These are phyloP conservation scores for Oreochromis niloticus DNA, from an alignment of 2,113 vertebrate genomes.

Conservation along the genomic window DNA sequence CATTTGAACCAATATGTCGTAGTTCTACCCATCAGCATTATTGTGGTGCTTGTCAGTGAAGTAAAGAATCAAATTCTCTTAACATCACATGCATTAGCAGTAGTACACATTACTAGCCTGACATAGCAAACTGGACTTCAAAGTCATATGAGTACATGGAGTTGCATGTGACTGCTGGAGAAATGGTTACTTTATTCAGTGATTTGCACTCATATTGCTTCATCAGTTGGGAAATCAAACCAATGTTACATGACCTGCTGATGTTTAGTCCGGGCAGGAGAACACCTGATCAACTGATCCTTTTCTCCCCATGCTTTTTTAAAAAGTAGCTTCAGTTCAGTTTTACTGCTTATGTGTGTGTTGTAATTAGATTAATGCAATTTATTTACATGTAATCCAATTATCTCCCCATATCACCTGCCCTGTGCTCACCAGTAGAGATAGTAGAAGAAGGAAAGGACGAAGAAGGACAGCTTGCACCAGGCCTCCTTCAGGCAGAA, in stretches of 20 bases:
- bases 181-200: constrained; percentile 61
- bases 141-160: background rate
- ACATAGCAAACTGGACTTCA: background rate
- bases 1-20: background rate
- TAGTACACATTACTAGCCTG: background rate
- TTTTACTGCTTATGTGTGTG: background rate
- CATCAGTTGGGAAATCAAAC: background rate
- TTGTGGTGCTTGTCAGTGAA: constrained; percentile 52
- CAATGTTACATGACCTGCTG: background rate
- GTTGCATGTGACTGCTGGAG: constrained; percentile 56
- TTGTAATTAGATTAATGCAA: constrained; percentile 5
- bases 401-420: background rate
- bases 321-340: background rate
- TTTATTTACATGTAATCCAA: constrained; percentile 14
- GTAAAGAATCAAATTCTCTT: constrained; percentile 59
- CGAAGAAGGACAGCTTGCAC: constrained; percentile 98
- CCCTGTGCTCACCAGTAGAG: constrained; percentile 87
- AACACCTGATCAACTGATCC: background rate
- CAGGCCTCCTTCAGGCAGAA: constrained; percentile 98
- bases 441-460: constrained; percentile 99
- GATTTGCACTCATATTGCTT: constrained; percentile 39
- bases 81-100: constrained; percentile 58
- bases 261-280: background rate
- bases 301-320: background rate
- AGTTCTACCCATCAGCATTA: background rate